Conservation (phyloP, 2,113 vertebrate genomes). For the Rhegmatorhina hoffmannsi region DNA sequence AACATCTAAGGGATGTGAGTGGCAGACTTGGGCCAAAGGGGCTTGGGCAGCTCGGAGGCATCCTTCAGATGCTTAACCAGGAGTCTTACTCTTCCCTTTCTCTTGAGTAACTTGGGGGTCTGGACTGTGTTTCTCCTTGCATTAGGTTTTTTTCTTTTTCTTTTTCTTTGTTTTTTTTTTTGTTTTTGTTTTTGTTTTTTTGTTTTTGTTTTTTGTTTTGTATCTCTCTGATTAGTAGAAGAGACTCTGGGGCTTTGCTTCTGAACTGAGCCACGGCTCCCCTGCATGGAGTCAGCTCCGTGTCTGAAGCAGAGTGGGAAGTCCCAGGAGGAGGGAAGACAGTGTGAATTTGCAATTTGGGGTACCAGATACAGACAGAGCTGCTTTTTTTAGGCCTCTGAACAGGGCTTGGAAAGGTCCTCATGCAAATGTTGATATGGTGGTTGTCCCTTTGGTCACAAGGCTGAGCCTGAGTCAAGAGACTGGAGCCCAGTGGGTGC, state of each 20-base stretch:
- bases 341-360: background rate
- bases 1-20: background rate
- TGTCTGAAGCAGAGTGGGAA: background rate
- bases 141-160: too few species aligned
- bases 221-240: background rate
- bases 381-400: background rate
- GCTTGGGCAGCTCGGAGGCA: background rate
- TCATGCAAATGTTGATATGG: background rate
- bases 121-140: background rate
- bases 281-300: background rate
- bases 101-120: background rate
- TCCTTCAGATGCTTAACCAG: background rate
- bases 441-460: background rate
- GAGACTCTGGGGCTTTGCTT: background rate
- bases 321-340: background rate
- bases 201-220: background rate
- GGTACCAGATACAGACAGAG: background rate
- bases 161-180: too few species aligned
- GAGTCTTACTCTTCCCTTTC: background rate
- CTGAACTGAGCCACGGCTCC: background rate
- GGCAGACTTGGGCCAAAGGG: background rate
- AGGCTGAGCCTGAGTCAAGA: background rate
- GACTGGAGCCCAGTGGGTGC: rapidly evolving
- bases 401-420: background rate
- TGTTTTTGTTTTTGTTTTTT: too few species aligned